A percentile compares a stretch with the other conserved stretches of the same genome.
phyloP scores from a whole-genome alignment of 2,888 invertebrate genomes.

The Erebia aethiops region DNA sequence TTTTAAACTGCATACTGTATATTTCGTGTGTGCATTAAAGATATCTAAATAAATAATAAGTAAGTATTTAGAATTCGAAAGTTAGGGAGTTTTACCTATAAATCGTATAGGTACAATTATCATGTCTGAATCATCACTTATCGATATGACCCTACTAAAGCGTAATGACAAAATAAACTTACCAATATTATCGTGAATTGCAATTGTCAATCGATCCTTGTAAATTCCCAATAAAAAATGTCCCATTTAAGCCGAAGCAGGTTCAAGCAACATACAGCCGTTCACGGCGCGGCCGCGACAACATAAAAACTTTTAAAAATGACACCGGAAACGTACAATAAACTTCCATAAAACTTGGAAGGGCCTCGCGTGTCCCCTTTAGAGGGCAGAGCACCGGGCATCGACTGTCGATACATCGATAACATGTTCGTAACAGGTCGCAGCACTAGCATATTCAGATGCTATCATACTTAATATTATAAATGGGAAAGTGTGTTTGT shows the following conservation, averaged over 20 bases:
- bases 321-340: conserved; percentile 19
- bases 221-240: conserved; percentile 14
- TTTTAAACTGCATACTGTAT: too few species aligned
- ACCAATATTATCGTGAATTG: conserved; percentile 7
- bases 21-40: too few species aligned
- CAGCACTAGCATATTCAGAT: conserved; percentile 21
- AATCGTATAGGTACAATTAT: too few species aligned
- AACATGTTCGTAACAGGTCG: conserved; percentile 33
- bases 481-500: too few species aligned
- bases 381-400: conserved; percentile 8
- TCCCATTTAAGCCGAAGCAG: conserved; percentile 19
- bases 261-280: conserved; percentile 2
- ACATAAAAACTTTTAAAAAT: conserved; percentile 19
- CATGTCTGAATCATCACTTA: too few species aligned
- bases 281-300: background rate
- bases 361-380: conserved; percentile 23
- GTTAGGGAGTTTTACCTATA: background rate
- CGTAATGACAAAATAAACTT: conserved; percentile 6
- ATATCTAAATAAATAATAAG: too few species aligned
- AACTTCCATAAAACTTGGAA: conserved; percentile 24
- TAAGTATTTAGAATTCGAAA: background rate
- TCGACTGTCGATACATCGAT: conserved; percentile 2
- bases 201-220: conserved; percentile 11
- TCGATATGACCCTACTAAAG: background rate
- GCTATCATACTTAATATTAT: too few species aligned